Evolutionary conservation across 2,113 vertebrate genomes (phyloP), one percentile per base, ranked within the genome.

Genomic region (Ciconia stormi): DNA sequence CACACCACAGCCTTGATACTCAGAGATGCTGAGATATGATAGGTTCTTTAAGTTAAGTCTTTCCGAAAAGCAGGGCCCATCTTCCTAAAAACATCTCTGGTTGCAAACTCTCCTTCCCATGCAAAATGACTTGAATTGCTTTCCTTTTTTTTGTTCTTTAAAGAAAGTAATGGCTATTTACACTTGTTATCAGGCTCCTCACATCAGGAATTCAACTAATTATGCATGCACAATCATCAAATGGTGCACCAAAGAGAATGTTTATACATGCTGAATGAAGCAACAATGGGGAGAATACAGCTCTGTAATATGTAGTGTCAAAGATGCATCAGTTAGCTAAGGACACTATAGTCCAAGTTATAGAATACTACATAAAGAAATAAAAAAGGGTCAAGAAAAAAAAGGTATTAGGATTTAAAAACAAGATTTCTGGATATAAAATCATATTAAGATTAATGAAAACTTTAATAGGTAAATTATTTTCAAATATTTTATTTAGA

Each of bases 401-500:
- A 15, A 63, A 52, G 7, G 5, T 72, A 58, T 32, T 61, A 61
- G 32, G 47, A 74, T 62, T 95, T 90, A 47, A 87, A 90, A 63
- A 4, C 21, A 72, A 85, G 63, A 93, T 50, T 78, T 90, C 34
- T 61, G n/a, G 67, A 27, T 81, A 91, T 58, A 36, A 94, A 95
- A 90, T 53, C 66, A 79, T 56, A 61, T 22, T 36, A 93, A 67
- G 42, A 90, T 87, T 74, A 89, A 97, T 76, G 71, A 91, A 84
- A 91, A 94, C 92, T 90, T 82, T 83, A 94, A 82, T 91, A 87
- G 85, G 53, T 76, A 56, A 93, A 92, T 96, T 95, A 96, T 91
- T 95, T 93, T 95, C 88, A 95, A 96, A 87, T 81, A 58, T 65
- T 97, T 97, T 95, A 96, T 96, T 96, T 92, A 90, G 86, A 95